phyloP scores from a whole-genome alignment of 2,888 invertebrate genomes.

The Endomychus coccineus region DNA sequence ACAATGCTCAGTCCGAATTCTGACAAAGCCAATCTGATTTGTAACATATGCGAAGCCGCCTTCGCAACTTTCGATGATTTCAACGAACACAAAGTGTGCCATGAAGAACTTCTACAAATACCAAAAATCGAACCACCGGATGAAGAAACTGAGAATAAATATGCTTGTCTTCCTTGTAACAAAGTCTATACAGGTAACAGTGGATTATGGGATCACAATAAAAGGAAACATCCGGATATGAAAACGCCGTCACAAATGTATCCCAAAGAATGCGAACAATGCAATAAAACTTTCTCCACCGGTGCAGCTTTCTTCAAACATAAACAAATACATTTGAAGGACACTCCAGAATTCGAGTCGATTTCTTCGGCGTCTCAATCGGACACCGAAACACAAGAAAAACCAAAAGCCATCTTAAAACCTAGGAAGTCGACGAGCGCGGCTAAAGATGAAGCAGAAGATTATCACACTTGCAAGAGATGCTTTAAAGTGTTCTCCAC shows the following conservation, averaged over 20 bases:
- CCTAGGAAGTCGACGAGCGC: constrained; percentile 14
- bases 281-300: constrained; percentile 33
- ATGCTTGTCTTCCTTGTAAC: constrained; percentile 50
- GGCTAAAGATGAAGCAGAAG: constrained; percentile 30
- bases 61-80: constrained; percentile 47
- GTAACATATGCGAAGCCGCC: constrained; percentile 52
- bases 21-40: constrained; percentile 45
- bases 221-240: constrained; percentile 32
- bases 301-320: constrained; percentile 35
- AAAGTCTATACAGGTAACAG: constrained; percentile 41
- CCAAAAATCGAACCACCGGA: constrained; percentile 5
- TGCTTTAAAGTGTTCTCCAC: constrained; percentile 47
- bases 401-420: constrained; percentile 5
- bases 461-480: constrained; percentile 43
- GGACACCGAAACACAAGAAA: constrained; percentile 7
- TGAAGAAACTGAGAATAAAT: constrained; percentile 47
- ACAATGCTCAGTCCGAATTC: constrained; percentile 47
- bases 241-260: constrained; percentile 24
- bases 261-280: constrained; percentile 35
- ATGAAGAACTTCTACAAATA: constrained; percentile 19
- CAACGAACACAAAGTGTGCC: constrained; percentile 33
- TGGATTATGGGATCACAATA: constrained; percentile 37
- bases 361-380: neutral
- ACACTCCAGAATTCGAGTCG: constrained; percentile 12
- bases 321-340: constrained; percentile 35